These are phyloP conservation scores for Hydrolagus affinis DNA, from an alignment of 2,113 vertebrate genomes.

Conservation along the genomic window DNA sequence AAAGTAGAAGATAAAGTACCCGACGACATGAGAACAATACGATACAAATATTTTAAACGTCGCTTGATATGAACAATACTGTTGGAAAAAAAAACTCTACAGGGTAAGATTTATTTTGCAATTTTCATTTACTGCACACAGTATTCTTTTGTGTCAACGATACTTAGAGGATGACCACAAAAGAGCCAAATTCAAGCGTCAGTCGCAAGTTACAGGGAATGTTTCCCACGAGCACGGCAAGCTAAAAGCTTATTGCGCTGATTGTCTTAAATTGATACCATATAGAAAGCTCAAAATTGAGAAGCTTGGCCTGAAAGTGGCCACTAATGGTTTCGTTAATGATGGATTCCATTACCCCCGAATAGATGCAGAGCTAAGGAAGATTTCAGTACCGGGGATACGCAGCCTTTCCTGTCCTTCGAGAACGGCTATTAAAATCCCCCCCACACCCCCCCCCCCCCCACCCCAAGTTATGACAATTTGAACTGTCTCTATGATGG, in stretches of 20 bases:
- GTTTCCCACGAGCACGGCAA: slow-evolving; percentile 30
- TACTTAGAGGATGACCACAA: background rate
- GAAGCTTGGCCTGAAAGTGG: slow-evolving; percentile 48
- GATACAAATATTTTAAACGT: background rate
- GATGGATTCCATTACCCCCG: slow-evolving; percentile 53
- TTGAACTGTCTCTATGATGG: slow-evolving; percentile 38
- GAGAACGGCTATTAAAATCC: slow-evolving; percentile 44
- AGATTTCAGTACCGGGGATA: slow-evolving; percentile 48
- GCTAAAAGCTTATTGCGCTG: slow-evolving; percentile 43
- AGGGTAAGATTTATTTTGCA: background rate
- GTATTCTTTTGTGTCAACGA: background rate
- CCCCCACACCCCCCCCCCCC: too few relatives aligned
- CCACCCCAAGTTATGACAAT: slow-evolving; percentile 39
- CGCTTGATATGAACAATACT: background rate
- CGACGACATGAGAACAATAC: background rate
- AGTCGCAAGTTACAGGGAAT: background rate
- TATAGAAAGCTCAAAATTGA: slow-evolving; percentile 44
- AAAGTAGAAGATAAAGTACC: background rate
- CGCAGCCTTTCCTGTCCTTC: slow-evolving; percentile 42
- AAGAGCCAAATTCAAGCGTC: background rate
- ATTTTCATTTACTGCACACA: too few relatives aligned
- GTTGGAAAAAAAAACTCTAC: background rate
- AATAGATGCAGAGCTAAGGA: slow-evolving; percentile 47
- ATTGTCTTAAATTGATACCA: slow-evolving; percentile 49
- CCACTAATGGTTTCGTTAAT: slow-evolving; percentile 55